Conservation (phyloP, 2,888 invertebrate species). For the Dryomyza anilis region DNA sequence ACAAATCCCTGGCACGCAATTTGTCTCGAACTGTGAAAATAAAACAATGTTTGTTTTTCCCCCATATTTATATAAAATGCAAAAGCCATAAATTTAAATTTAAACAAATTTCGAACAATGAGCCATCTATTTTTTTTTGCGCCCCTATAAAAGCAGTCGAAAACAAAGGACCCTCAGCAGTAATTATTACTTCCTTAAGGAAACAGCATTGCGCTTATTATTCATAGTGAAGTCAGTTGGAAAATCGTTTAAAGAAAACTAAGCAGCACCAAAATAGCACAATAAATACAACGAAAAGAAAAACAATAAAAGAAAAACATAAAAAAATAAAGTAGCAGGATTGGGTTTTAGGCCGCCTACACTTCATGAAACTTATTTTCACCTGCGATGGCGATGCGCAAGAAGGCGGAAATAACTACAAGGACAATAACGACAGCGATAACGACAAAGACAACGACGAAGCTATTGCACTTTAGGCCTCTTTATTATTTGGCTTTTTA, state of each 20-base stretch:
- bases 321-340: not conserved
- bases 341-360: not conserved
- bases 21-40: too few relatives aligned
- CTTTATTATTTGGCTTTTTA: slow-evolving; percentile 22
- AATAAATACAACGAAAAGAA: not conserved
- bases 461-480: not conserved
- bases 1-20: too few relatives aligned
- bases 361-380: not conserved
- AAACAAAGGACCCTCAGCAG: slow-evolving; percentile 11
- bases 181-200: slow-evolving; percentile 13
- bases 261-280: not conserved
- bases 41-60: too few relatives aligned
- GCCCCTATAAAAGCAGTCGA: not conserved
- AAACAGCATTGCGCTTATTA: not conserved
- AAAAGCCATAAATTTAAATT: too few relatives aligned
- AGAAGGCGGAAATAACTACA: too few relatives aligned
- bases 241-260: not conserved
- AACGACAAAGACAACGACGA: not conserved
- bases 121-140: too few relatives aligned
- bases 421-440: not conserved
- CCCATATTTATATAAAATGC: too few relatives aligned
- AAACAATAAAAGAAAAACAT: not conserved
- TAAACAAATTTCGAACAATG: too few relatives aligned
- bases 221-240: not conserved
- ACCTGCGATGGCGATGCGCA: not conserved